Conservation (phyloP, 2,888 invertebrate species). For the Zonitis immaculata region DNA sequence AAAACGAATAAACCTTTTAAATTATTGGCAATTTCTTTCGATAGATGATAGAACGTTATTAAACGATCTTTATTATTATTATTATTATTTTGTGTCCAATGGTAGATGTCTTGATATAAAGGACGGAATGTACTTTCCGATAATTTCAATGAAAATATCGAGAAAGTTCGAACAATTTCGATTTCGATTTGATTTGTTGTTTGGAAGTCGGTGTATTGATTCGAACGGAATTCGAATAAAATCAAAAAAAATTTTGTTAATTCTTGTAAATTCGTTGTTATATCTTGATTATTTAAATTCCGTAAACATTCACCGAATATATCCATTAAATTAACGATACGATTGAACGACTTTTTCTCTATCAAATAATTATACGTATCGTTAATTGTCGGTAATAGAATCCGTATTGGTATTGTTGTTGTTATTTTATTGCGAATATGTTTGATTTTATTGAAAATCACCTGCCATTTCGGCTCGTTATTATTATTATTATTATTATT, state of each 20-base stretch:
- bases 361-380: conserved; percentile 61
- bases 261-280: conserved; percentile 58
- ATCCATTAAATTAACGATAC: conserved; percentile 68
- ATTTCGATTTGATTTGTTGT: conserved; percentile 64
- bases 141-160: conserved; percentile 75
- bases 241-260: conserved; percentile 71
- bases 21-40: conserved; percentile 71
- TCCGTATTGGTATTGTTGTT: conserved; percentile 63
- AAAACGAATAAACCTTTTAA: conserved; percentile 83
- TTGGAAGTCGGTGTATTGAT: conserved; percentile 45
- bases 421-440: conserved; percentile 66
- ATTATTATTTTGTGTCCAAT: conserved; percentile 73
- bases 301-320: conserved; percentile 70
- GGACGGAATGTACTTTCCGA: conserved; percentile 88
- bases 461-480: conserved; percentile 50
- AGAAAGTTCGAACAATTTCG: conserved; percentile 71
- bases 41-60: conserved; percentile 80
- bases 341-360: conserved; percentile 55
- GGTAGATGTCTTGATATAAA: conserved; percentile 78
- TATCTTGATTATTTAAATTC: conserved; percentile 62
- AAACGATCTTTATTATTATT: conserved; percentile 61
- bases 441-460: conserved; percentile 56
- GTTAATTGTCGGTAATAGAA: conserved; percentile 70
- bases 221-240: conserved; percentile 63
- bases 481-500: too few relatives aligned